Percentiles rank a stretch among this genome's conserved stretches.
These are phyloP conservation scores for Crotalus viridis DNA, from an alignment of 2,113 vertebrate genomes.

Conservation along the genomic window DNA sequence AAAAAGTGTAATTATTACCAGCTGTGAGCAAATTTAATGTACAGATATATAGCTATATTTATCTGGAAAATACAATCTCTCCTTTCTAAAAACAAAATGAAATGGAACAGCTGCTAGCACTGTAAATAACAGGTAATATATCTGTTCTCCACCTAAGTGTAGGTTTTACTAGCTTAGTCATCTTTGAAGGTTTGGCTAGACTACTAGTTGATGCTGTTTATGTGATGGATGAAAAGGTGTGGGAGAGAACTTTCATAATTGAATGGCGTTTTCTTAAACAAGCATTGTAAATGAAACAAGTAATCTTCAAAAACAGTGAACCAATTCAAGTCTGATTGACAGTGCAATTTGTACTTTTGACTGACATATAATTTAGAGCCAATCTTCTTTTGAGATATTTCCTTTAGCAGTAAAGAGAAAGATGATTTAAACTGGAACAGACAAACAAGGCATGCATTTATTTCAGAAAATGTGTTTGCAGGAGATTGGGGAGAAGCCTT, in stretches of 20 bases:
- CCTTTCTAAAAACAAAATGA: not conserved
- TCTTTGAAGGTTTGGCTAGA: not conserved
- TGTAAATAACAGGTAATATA: not conserved
- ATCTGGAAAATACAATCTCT: not conserved
- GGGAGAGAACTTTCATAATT: not conserved
- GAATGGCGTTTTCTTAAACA: not conserved
- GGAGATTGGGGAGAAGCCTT: too few species aligned
- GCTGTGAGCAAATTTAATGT: not conserved
- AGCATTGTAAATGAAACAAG: not conserved
- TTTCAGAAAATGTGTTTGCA: not conserved
- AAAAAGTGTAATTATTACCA: constrained; percentile 1
- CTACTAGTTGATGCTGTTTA: not conserved
- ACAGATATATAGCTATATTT: not conserved
- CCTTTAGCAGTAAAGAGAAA: not conserved
- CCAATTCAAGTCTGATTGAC: not conserved
- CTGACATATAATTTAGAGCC: not conserved
- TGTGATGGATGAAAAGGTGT: not conserved
- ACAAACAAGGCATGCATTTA: not conserved
- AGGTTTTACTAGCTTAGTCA: not conserved
- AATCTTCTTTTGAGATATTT: not conserved
- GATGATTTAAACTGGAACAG: not conserved
- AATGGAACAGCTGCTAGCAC: not conserved
- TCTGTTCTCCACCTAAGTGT: not conserved
- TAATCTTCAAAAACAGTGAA: not conserved
- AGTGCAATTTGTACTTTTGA: not conserved